Evolutionary conservation across 1,140 invertebrate species (phyloP).

Genomic region (Heliothis subflexa): DNA sequence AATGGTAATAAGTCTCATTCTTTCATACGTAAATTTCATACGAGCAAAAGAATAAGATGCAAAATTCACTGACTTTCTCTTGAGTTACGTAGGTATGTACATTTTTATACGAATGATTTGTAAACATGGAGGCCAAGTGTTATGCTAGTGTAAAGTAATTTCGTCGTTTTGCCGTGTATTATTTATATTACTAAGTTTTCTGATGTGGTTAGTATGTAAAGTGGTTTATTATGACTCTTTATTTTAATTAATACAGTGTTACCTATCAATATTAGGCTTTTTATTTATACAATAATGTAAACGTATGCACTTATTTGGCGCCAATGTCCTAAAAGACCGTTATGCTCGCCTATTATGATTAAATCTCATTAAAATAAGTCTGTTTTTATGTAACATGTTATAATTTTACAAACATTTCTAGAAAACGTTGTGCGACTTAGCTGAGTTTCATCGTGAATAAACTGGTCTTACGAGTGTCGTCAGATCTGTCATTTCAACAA

Average conservation of each 20-base stretch:
- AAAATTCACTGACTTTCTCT: slow-evolving; percentile 79
- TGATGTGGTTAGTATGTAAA: slow-evolving; percentile 64
- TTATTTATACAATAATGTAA: slow-evolving; percentile 65
- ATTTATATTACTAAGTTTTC: slow-evolving; percentile 49
- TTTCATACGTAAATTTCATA: slow-evolving; percentile 56
- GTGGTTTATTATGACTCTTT: slow-evolving; percentile 34
- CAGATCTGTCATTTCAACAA: slow-evolving; percentile 82
- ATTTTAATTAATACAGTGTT: slow-evolving; percentile 44
- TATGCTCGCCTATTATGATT: slow-evolving; percentile 64
- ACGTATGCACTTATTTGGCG: slow-evolving; percentile 85
- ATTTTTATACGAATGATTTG: slow-evolving; percentile 83
- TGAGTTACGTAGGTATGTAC: slow-evolving; percentile 55
- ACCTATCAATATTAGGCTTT: slow-evolving; percentile 44
- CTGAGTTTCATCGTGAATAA: slow-evolving; percentile 72
- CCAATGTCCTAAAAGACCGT: slow-evolving; percentile 83
- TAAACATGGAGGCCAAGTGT: slow-evolving; percentile 84
- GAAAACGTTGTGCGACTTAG: slow-evolving; percentile 34
- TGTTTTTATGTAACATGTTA: slow-evolving; percentile 51
- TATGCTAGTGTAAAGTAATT: slow-evolving; percentile 61
- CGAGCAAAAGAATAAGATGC: slow-evolving; percentile 71
- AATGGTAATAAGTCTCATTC: slow-evolving; percentile 73
- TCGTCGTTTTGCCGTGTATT: slow-evolving; percentile 51
- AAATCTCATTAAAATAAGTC: slow-evolving; percentile 47
- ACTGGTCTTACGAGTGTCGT: slow-evolving; percentile 82
- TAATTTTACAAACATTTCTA: slow-evolving; percentile 46